phyloP scores from a whole-genome alignment of 1,140 invertebrate species.

The Cotesia vestalis region DNA sequence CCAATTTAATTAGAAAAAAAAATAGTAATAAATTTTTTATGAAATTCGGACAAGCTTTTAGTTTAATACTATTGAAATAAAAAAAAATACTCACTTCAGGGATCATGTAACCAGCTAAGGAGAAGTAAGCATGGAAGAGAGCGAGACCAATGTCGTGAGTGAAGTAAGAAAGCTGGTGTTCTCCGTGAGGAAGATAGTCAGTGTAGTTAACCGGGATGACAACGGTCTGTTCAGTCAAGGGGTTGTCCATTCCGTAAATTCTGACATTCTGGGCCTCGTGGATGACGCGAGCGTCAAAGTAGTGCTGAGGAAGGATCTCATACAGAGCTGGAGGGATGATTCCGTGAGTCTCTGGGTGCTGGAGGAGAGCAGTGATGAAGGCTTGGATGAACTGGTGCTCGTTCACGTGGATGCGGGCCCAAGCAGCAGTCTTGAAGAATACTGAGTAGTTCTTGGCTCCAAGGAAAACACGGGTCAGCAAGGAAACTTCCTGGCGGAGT shows the following conservation, averaged over 20 bases:
- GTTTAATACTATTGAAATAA: neutral
- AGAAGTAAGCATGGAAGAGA: slow-evolving; percentile 73
- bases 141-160: slow-evolving; percentile 79
- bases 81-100: slow-evolving; percentile 44
- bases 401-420: slow-evolving; percentile 61
- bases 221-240: slow-evolving; percentile 38
- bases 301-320: slow-evolving; percentile 66
- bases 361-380: slow-evolving; percentile 55
- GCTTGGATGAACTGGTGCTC: slow-evolving; percentile 63
- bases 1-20: too few relatives aligned
- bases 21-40: too few relatives aligned
- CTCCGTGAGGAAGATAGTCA: slow-evolving; percentile 62
- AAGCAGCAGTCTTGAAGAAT: slow-evolving; percentile 61
- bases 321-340: slow-evolving; percentile 64
- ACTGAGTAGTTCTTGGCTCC: slow-evolving; percentile 57
- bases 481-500: slow-evolving; percentile 57
- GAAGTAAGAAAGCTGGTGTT: slow-evolving; percentile 75
- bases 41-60: neutral
- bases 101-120: slow-evolving; percentile 68
- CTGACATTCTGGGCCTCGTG: slow-evolving; percentile 60
- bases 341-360: slow-evolving; percentile 59
- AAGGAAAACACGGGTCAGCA: slow-evolving; percentile 63
- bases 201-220: slow-evolving; percentile 62
- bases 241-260: slow-evolving; percentile 28
- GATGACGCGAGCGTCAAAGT: slow-evolving; percentile 63